Base-by-base conservation (phyloP, 1,140 invertebrate genomes). In the Diabrotica virgifera region DNA sequence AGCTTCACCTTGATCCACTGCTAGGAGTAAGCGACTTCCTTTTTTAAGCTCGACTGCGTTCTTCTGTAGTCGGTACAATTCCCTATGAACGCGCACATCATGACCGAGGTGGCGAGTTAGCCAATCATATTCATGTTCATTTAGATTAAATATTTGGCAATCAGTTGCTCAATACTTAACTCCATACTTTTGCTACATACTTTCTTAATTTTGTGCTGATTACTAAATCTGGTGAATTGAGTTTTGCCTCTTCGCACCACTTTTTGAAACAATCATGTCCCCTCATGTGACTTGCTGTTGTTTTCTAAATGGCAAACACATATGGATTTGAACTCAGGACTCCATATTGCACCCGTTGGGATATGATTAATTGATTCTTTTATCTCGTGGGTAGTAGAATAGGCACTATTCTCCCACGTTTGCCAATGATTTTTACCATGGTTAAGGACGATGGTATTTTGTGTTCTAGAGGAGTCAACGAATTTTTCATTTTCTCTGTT, bases 61-160 rank as follows among this genome's bases (percentile, higher is more conserved):
- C 36, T 63, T 54, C 35, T 63, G 62, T 6, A 63, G 36, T 9
- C 62, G 7, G 6, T 63, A 63, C 59, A 63, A 63, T 63, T 63
- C 60, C n/a, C 51, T 9, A 37, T 62, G 60, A 12, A 62, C 60
- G 5, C 51, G 12, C 11, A 62, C 52, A 35, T 62, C 60, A 50
- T 62, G 46, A 24, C 60, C 60, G n/a, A 62, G 46, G 36, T 62
- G 60, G 24, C 60, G 60, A 12, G 60, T 50, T 6, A 62, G 60
- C 60, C 60, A 62, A 62, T 62, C 51, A 62, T 10, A 50, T 10
- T 63, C 52, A 13, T 55, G 35, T 58, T 63, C 62, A 35, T 13
- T 57, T 6, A 63, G 38, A 59, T 63, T 63, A 51, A 63, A 63
- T 24, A 63, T 54, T 58, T 63, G 54, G 36, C 54, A 63, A 24